Evolutionary conservation across 2,888 invertebrate genomes (phyloP), one percentile per base, ranked within the genome.

Genomic region (Morpho helenor): DNA sequence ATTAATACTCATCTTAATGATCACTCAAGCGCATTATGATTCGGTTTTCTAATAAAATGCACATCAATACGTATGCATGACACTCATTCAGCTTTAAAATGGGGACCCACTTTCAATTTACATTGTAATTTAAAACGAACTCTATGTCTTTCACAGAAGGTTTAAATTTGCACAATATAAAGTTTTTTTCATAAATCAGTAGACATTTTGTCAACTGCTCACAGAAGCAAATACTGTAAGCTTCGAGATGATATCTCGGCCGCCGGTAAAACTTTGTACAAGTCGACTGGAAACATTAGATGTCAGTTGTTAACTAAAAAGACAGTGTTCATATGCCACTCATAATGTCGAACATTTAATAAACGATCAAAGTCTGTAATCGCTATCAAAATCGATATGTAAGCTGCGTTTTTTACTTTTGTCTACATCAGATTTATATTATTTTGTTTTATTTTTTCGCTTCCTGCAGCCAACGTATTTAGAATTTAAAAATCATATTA

Each of bases 231-330:
- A 70, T 72, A 77, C 77, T 54, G 56, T 59, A 54, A 49, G 61
- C 59, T 59, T 61, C 71, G 71, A 77, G 87, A 84, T 84, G 64
- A 75, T 84, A 84, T 87, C 83, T 67, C 49, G 57, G 71, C 64
- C 66, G 72, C 80, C 79, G 77, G 82, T 85, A 84, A 84, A 80
- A 79, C 69, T 80, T 79, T 76, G 77, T 84, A 81, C 81, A 81
- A 82, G 75, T 79, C 72, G 75, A 68, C 77, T 80, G 79, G 80
- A 82, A 83, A 79, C 51, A 54, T 47, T 50, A 75, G 74, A 76
- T 74, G 61, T 63, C 63, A 63, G 49, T 56, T 62, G 62, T 64
- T 66, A 63, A 62, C 60, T 65, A 63, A 46, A 60, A 54, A 56
- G 51, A 43, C 56, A 50, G 57, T 48, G 60, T 56, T 58, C 54